Evolutionary conservation across 1,140 invertebrate genomes (phyloP), one percentile per base, ranked within the genome.

Genomic region (Acromyrmex charruanus): DNA sequence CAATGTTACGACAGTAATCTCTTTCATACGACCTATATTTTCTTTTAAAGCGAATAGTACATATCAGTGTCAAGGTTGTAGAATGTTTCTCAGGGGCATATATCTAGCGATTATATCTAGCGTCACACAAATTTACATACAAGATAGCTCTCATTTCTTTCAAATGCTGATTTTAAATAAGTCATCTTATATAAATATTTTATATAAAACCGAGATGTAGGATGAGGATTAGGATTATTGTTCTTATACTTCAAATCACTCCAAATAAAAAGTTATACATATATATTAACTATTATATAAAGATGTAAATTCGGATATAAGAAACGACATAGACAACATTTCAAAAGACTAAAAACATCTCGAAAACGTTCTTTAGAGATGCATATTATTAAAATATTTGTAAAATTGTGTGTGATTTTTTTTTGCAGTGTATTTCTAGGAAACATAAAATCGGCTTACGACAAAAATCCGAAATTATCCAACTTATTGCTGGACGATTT

Each of bases 401-500:
- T 39, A 9, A 84, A 49, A 14, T 59, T 31, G 16, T n/a, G 7
- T 31, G 16, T n/a, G 7, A 44, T 12, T 44, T 86, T 69, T 28
- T 81, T 51, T 79, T 95, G 74, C 94, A 98, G 98, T 94, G 98
- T 97, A 0, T 99, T 99, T 95, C 96, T 99, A 79, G 99, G 99
- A 39, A 99, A 99, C 93, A 99, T 99, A 90, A 99, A 99, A 96
- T 95, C 97, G 59, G 99, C 99, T 0, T 99, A 99, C 95, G 98
- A 99, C 79, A 98, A 98, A 88, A 98, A 99, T 95, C 98, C 98
- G 9, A 96, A 98, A 71, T 95, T 99, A 6, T 96, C 96, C 0
- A 99, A 99, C 94, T 96, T 99, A n/a, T 95, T 99, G 44, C 92
- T 99, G 85, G 99, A 99, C 92, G 97, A 98, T 12, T 99, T 99